Evolutionary conservation across 2,797 vertebrate species (phyloP).

Genomic region (Macropus fuliginosus): DNA sequence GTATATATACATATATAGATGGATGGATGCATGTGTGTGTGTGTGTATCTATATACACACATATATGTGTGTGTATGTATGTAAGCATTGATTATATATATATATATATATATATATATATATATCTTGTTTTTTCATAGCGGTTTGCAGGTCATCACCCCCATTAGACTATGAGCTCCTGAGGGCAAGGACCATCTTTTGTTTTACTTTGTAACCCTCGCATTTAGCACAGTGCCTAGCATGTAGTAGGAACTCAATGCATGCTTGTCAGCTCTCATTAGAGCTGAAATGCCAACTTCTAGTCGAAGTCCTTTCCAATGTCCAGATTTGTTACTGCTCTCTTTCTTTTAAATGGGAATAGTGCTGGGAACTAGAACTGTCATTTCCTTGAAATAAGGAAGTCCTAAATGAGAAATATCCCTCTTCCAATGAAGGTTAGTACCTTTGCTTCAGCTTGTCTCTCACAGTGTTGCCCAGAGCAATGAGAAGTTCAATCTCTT

Average conservation of each 20-base stretch:
- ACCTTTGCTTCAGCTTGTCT: background rate
- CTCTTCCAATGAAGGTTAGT: background rate
- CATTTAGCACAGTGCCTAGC: background rate
- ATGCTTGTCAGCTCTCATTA: background rate
- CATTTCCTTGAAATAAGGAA: background rate
- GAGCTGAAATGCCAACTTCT: background rate
- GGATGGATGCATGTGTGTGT: no score
- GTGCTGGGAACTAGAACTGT: background rate
- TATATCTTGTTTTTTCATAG: background rate
- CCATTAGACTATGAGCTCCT: background rate
- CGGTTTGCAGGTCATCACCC: background rate
- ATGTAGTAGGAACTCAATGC: conserved; percentile 9
- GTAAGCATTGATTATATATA: no score
- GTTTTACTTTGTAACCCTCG: background rate
- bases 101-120: no score
- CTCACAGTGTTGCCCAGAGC: background rate
- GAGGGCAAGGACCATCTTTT: background rate
- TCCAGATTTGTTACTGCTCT: background rate
- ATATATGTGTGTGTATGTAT: no score
- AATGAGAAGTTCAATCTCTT: background rate
- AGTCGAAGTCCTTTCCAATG: background rate
- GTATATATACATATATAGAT: no score
- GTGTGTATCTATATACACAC: accelerated
- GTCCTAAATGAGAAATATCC: background rate
- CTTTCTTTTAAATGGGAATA: background rate